phyloP scores from a whole-genome alignment of 2,113 vertebrate genomes.

The Leucoraja erinaceus region DNA sequence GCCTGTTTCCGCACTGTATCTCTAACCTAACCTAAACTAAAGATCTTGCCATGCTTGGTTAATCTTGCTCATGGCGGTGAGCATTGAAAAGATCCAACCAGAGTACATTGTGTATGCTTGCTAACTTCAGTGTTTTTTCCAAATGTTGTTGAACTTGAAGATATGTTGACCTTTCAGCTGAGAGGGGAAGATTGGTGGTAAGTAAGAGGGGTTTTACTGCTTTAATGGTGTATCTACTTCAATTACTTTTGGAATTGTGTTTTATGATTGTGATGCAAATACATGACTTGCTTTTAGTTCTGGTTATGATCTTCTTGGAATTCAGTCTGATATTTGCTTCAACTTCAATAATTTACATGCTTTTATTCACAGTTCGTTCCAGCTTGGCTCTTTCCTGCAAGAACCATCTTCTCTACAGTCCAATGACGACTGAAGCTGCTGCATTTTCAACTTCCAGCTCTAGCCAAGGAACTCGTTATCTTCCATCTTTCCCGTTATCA shows the following conservation, averaged over 20 bases:
- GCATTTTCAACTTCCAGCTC: constrained; percentile 45
- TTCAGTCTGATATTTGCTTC: background rate
- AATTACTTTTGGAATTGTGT: background rate
- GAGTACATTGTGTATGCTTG: too few species aligned
- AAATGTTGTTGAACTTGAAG: too few species aligned
- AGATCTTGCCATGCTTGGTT: too few species aligned
- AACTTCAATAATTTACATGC: background rate
- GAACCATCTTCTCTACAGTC: constrained; percentile 55
- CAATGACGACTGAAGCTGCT: constrained; percentile 57
- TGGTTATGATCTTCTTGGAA: background rate
- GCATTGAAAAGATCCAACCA: too few species aligned
- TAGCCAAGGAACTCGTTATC: constrained; percentile 61
- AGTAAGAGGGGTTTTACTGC: too few species aligned
- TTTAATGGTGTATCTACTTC: too few species aligned
- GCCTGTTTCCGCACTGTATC: too few species aligned
- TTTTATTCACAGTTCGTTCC: constrained; percentile 47
- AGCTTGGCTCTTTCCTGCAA: constrained; percentile 56
- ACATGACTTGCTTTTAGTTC: background rate
- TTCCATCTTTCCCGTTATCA: constrained; percentile 74
- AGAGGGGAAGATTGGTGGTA: too few species aligned
- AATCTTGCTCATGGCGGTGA: too few species aligned
- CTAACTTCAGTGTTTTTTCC: too few species aligned
- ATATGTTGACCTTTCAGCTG: too few species aligned
- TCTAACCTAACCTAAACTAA: too few species aligned
- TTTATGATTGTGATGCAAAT: background rate